phyloP scores from a whole-genome alignment of 2,888 invertebrate genomes.

The Melinaea menophilus region DNA sequence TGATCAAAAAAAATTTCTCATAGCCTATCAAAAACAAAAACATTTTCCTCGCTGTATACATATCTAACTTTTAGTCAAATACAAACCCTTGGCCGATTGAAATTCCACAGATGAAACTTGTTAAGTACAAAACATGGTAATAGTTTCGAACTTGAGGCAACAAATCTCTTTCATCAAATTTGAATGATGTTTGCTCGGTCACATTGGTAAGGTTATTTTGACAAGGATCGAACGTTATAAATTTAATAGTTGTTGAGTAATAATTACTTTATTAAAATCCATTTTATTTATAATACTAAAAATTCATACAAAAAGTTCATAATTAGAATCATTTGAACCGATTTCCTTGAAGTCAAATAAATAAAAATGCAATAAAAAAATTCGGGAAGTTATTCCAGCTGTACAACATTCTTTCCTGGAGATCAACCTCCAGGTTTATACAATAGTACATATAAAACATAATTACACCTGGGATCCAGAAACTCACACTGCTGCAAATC shows the following conservation, averaged over 20 bases:
- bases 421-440: slow-evolving; percentile 90
- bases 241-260: background rate
- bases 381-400: slow-evolving; percentile 76
- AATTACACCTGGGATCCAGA: slow-evolving; percentile 95
- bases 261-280: background rate
- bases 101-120: too few relatives aligned
- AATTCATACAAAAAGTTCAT: too few relatives aligned
- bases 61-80: too few relatives aligned
- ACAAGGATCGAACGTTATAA: slow-evolving; percentile 1
- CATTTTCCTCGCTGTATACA: slow-evolving; percentile 7
- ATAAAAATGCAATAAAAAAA: slow-evolving; percentile 12
- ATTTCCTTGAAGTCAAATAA: too few relatives aligned
- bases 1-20: too few relatives aligned
- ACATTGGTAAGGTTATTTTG: background rate
- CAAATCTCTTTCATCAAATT: too few relatives aligned
- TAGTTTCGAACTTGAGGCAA: too few relatives aligned
- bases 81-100: too few relatives aligned
- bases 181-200: too few relatives aligned
- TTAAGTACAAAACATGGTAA: too few relatives aligned
- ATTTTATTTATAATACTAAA: too few relatives aligned
- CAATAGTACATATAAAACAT: slow-evolving; percentile 92
- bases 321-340: too few relatives aligned
- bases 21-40: slow-evolving; percentile 5
- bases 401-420: slow-evolving; percentile 90
- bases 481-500: slow-evolving; percentile 92